Evolutionary conservation across 2,113 vertebrate genomes (phyloP).

Genomic region (Scophthalmus maximus): DNA sequence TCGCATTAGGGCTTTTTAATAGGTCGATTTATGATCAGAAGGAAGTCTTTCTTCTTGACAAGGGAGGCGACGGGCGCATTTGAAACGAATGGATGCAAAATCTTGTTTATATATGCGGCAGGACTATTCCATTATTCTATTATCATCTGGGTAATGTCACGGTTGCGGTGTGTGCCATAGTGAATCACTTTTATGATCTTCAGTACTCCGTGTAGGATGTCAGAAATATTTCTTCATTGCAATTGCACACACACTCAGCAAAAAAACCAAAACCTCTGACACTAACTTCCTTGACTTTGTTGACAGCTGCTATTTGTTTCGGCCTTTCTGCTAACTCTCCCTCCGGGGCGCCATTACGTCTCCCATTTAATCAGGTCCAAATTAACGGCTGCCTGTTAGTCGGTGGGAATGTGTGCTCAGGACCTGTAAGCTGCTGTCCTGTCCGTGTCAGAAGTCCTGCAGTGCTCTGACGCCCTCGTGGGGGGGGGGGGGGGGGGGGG

Average conservation of each 20-base stretch:
- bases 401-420: constrained; percentile 24
- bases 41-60: constrained; percentile 36
- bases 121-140: constrained; percentile 32
- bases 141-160: constrained; percentile 33
- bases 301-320: constrained; percentile 5
- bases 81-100: constrained; percentile 45
- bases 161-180: not conserved
- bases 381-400: constrained; percentile 50
- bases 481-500: constrained; percentile 53
- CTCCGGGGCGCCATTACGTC: constrained; percentile 43
- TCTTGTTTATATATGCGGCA: constrained; percentile 29
- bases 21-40: constrained; percentile 58
- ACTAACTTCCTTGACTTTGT: constrained; percentile 16
- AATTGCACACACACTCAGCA: not conserved
- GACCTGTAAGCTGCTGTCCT: constrained; percentile 47
- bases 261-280: constrained; percentile 9
- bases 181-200: constrained; percentile 24
- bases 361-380: constrained; percentile 69
- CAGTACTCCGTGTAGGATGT: not conserved
- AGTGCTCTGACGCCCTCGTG: constrained; percentile 28
- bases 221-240: not conserved
- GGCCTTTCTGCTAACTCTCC: constrained; percentile 22
- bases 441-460: constrained; percentile 56
- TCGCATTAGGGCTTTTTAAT: constrained; percentile 63
- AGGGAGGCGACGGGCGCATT: too few relatives aligned